Conservation (phyloP, 2,797 vertebrate genomes). For the Mallotus villosus region DNA sequence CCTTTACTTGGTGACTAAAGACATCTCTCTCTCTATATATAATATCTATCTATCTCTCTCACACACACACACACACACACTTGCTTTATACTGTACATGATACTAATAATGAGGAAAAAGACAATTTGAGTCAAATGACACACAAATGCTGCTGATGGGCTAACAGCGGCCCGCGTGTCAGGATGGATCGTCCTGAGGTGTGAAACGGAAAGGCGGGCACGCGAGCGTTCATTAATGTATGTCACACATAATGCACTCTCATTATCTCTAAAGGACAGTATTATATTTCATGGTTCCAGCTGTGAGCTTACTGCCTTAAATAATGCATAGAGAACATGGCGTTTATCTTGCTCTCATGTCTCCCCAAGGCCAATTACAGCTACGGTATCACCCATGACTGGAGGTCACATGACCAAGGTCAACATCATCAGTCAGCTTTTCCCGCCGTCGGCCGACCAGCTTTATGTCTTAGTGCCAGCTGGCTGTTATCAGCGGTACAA, state of each 20-base stretch:
- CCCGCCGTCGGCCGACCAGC: conserved; percentile 29
- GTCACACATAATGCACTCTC: neutral
- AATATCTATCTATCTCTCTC: neutral
- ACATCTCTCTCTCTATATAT: conserved; percentile 28
- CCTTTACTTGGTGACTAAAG: conserved; percentile 43
- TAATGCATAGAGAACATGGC: conserved; percentile 3
- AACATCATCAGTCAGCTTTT: conserved; percentile 41
- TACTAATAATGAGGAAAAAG: neutral
- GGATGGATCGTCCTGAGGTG: neutral
- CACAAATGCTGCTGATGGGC: neutral
- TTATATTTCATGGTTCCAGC: neutral
- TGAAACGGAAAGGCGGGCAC: neutral
- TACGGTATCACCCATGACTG: conserved; percentile 32
- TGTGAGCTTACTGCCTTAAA: neutral
- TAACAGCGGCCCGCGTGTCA: neutral
- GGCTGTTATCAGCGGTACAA: conserved; percentile 17
- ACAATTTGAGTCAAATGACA: neutral
- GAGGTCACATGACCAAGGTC: conserved; percentile 45
- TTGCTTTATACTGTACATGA: neutral
- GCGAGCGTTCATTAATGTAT: neutral
- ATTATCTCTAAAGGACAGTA: neutral
- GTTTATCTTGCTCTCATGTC: neutral
- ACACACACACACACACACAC: too few relatives aligned
- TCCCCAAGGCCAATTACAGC: conserved; percentile 44
- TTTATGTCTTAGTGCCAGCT: conserved; percentile 24